Evolutionary conservation across 2,113 vertebrate species (phyloP).

Genomic region (Ictalurus punctatus): DNA sequence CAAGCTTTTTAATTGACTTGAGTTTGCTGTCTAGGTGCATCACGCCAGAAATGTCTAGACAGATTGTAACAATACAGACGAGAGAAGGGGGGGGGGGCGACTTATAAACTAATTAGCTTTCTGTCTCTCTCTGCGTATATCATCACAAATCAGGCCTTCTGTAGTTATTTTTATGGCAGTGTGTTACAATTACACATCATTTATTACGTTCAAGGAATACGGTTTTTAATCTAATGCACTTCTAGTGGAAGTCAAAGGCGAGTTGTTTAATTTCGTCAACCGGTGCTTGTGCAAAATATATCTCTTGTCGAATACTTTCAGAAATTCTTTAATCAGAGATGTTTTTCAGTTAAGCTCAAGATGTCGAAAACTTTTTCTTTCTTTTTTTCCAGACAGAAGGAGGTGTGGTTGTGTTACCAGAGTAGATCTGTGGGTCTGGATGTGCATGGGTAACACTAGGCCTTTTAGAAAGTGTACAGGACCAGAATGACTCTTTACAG

Average conservation of each 20-base stretch:
- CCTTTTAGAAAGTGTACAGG: neutral
- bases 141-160: neutral
- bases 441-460: neutral
- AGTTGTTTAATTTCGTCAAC: neutral
- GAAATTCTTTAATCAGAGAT: neutral
- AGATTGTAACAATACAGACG: constrained; percentile 38
- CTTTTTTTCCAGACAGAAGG: no score
- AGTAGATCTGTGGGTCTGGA: neutral
- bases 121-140: constrained; percentile 30
- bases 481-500: neutral
- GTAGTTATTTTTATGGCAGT: constrained; percentile 18
- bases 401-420: neutral
- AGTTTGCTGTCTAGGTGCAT: constrained; percentile 56
- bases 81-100: neutral
- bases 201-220: neutral
- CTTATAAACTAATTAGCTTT: constrained; percentile 40
- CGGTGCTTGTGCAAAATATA: neutral
- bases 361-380: neutral
- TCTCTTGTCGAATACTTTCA: neutral
- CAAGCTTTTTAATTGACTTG: constrained; percentile 57
- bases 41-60: constrained; percentile 41
- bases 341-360: neutral
- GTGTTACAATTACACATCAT: constrained; percentile 8
- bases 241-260: neutral
- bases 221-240: neutral